phyloP scores from a whole-genome alignment of 2,797 vertebrate genomes.

The Sphaeramia orbicularis region DNA sequence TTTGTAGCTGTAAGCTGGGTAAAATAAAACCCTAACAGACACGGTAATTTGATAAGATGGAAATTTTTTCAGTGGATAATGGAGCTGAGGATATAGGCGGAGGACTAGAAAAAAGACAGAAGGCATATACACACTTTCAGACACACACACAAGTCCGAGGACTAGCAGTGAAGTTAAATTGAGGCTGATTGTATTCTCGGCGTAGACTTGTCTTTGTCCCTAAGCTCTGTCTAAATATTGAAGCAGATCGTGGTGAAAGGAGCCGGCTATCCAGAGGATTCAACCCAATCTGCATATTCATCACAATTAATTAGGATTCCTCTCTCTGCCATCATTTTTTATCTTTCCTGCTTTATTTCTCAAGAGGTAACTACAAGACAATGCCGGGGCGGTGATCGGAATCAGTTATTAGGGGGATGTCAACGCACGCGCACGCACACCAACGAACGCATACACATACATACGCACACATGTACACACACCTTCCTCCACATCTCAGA shows the following conservation, averaged over 20 bases:
- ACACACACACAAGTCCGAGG: constrained; percentile 23
- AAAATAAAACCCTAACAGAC: constrained; percentile 12
- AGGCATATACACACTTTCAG: constrained; percentile 14
- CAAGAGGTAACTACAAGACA: constrained; percentile 79
- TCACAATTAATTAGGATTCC: constrained; percentile 84
- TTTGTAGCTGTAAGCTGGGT: constrained; percentile 9
- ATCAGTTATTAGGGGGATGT: constrained; percentile 73
- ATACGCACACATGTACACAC: constrained; percentile 34
- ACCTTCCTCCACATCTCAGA: constrained; percentile 37
- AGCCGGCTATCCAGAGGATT: constrained; percentile 80
- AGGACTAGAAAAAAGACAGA: constrained; percentile 39
- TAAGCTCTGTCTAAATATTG: constrained; percentile 82
- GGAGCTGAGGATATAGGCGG: constrained; percentile 34
- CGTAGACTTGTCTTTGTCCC: constrained; percentile 73
- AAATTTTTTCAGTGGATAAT: constrained; percentile 23
- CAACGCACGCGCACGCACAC: not conserved
- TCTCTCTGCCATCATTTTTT: constrained; percentile 74
- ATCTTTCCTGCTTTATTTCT: constrained; percentile 81
- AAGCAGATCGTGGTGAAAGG: constrained; percentile 77
- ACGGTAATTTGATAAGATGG: constrained; percentile 27
- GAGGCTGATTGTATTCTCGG: constrained; percentile 76
- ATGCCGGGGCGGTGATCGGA: constrained; percentile 76
- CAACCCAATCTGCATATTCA: constrained; percentile 85
- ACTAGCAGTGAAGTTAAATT: constrained; percentile 67
- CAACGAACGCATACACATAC: not conserved